phyloP scores from a whole-genome alignment of 2,113 vertebrate species.

The Numida meleagris region DNA sequence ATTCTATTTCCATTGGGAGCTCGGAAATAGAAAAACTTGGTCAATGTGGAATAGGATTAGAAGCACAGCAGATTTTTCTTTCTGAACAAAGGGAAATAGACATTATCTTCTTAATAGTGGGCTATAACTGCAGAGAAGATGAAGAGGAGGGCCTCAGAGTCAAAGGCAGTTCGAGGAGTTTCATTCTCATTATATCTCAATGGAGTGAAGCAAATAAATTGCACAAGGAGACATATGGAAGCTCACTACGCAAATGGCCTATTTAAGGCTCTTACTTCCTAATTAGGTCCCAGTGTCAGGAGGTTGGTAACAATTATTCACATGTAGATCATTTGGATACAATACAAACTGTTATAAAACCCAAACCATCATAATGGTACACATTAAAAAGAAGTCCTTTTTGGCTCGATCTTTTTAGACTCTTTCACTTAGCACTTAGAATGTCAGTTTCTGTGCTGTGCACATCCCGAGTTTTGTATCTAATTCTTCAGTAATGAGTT shows the following conservation, averaged over 20 bases:
- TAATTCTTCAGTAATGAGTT: neutral
- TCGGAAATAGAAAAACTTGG: neutral
- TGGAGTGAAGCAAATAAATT: conserved; percentile 59
- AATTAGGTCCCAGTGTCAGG: conserved; percentile 57
- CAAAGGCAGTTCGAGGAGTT: conserved; percentile 37
- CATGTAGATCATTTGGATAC: conserved; percentile 30
- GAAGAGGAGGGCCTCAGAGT: conserved; percentile 12
- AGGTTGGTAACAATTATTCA: conserved; percentile 58
- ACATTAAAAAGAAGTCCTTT: neutral
- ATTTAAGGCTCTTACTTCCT: conserved; percentile 53
- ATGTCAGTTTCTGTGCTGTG: neutral
- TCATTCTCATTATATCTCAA: conserved; percentile 53
- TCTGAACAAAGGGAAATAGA: neutral
- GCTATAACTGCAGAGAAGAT: neutral
- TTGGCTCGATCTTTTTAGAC: neutral
- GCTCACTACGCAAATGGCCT: conserved; percentile 23
- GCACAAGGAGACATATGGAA: conserved; percentile 55
- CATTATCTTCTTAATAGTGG: neutral
- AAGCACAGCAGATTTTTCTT: neutral
- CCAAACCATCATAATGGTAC: neutral
- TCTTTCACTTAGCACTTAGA: neutral
- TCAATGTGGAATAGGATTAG: neutral
- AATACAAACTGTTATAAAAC: conserved; percentile 30
- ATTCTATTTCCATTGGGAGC: neutral
- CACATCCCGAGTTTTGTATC: neutral